phyloP scores from a whole-genome alignment of 92 coral and sea anemone species.

The Pocillopora grandis region DNA sequence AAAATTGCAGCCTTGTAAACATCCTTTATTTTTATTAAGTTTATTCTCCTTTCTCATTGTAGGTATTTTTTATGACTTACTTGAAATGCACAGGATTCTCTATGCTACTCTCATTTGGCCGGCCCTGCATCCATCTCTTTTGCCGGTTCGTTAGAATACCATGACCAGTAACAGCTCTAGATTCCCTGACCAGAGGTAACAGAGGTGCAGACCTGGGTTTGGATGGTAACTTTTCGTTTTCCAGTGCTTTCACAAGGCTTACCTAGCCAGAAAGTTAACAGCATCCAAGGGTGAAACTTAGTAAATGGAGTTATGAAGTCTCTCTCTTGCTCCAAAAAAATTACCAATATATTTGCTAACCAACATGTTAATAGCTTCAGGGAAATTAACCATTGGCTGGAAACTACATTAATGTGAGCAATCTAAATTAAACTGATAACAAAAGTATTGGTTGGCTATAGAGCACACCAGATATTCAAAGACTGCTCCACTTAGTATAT shows the following conservation, averaged over 20 bases:
- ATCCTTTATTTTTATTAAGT: not conserved
- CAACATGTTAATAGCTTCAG: too few species aligned
- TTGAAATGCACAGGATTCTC: constrained; percentile 93
- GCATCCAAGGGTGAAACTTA: too few species aligned
- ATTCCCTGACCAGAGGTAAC: constrained; percentile 84
- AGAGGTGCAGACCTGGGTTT: constrained; percentile 80
- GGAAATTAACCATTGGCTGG: too few species aligned
- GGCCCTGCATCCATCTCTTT: constrained; percentile 84
- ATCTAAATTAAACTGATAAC: too few species aligned
- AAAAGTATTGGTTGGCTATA: too few species aligned
- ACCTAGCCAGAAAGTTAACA: constrained; percentile 42
- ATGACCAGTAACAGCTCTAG: constrained; percentile 84
- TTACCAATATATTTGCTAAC: too few species aligned
- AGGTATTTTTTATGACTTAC: constrained; percentile 36
- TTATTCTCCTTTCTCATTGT: not conserved
- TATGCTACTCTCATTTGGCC: constrained; percentile 86
- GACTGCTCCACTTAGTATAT: too few species aligned
- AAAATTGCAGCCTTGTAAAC: not conserved
- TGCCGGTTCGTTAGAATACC: constrained; percentile 88
- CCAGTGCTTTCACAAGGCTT: constrained; percentile 77
- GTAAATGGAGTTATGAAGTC: too few species aligned
- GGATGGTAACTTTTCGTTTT: constrained; percentile 63
- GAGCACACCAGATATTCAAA: too few species aligned
- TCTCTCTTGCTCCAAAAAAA: too few species aligned
- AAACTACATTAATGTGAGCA: too few species aligned